These are phyloP conservation scores for Erebia aethiops DNA, from an alignment of 2,888 invertebrate species.

Conservation along the genomic window DNA sequence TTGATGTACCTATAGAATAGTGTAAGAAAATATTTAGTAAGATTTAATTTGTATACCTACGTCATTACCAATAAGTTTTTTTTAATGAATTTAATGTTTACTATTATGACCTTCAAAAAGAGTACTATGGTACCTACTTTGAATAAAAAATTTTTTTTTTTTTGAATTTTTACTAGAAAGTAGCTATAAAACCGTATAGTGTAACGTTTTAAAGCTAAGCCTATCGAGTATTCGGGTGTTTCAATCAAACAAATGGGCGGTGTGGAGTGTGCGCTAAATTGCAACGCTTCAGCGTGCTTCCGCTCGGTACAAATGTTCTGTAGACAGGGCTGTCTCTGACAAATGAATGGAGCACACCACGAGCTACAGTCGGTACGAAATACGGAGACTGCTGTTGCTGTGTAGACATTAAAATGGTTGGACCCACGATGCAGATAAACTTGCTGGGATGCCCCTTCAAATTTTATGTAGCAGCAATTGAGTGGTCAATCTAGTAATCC, in stretches of 20 bases:
- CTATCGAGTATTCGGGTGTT: conserved; percentile 43
- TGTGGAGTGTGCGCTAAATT: conserved; percentile 46
- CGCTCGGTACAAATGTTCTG: conserved; percentile 43
- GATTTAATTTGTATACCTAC: too few relatives aligned
- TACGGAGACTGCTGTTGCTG: conserved; percentile 7
- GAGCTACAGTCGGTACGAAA: background rate
- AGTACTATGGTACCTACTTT: too few relatives aligned
- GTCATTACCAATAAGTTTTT: too few relatives aligned
- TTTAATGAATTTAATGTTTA: too few relatives aligned
- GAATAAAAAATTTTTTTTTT: too few relatives aligned
- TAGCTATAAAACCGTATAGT: conserved; percentile 33
- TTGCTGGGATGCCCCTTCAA: too few relatives aligned
- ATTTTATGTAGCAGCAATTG: too few relatives aligned
- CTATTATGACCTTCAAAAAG: too few relatives aligned
- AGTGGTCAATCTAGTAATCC: too few relatives aligned
- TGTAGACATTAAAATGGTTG: background rate
- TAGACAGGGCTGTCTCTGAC: conserved; percentile 45
- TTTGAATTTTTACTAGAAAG: conserved; percentile 47
- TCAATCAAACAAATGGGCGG: conserved; percentile 54
- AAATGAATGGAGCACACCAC: conserved; percentile 43
- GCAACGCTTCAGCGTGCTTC: conserved; percentile 49
- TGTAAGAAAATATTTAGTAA: too few relatives aligned
- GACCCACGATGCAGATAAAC: too few relatives aligned
- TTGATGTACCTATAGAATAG: too few relatives aligned
- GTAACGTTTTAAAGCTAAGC: conserved; percentile 37